Evolutionary conservation across 92 coral and sea anemone genomes (phyloP).

Genomic region (Ricordea florida): DNA sequence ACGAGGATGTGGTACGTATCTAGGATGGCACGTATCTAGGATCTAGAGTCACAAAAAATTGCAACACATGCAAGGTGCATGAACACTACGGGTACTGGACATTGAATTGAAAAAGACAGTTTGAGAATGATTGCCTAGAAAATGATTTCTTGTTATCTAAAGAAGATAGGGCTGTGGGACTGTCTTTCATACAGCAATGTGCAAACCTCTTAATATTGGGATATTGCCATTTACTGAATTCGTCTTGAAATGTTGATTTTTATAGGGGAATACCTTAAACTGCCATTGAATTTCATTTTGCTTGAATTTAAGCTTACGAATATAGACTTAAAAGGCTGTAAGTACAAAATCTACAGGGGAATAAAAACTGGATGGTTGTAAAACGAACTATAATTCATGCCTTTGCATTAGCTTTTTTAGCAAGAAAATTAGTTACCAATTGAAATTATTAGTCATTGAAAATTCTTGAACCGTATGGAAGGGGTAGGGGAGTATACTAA

Average conservation of each 20-base stretch:
- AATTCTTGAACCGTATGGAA: too few relatives aligned
- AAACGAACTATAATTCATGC: too few relatives aligned
- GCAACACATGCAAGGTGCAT: slow-evolving; percentile 28
- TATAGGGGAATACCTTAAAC: background rate
- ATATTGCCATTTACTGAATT: too few relatives aligned
- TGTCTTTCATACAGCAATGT: slow-evolving; percentile 18
- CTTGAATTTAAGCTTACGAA: too few relatives aligned
- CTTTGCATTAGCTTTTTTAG: too few relatives aligned
- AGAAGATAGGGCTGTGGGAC: slow-evolving; percentile 35
- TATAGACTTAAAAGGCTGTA: too few relatives aligned
- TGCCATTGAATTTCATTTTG: too few relatives aligned
- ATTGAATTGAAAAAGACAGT: background rate
- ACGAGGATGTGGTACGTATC: background rate
- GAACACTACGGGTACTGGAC: slow-evolving; percentile 50
- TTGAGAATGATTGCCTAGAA: background rate
- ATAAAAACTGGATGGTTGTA: too few relatives aligned
- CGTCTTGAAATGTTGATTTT: slow-evolving; percentile 28
- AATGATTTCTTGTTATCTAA: slow-evolving; percentile 33
- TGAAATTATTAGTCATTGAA: too few relatives aligned
- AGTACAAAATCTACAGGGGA: too few relatives aligned
- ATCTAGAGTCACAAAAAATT: slow-evolving; percentile 25
- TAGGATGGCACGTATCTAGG: slow-evolving; percentile 41
- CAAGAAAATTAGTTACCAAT: too few relatives aligned
- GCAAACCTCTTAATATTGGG: slow-evolving; percentile 42
- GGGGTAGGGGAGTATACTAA: too few relatives aligned